Conservation (phyloP, 2,888 invertebrate species). For the Heliconius hortense region DNA sequence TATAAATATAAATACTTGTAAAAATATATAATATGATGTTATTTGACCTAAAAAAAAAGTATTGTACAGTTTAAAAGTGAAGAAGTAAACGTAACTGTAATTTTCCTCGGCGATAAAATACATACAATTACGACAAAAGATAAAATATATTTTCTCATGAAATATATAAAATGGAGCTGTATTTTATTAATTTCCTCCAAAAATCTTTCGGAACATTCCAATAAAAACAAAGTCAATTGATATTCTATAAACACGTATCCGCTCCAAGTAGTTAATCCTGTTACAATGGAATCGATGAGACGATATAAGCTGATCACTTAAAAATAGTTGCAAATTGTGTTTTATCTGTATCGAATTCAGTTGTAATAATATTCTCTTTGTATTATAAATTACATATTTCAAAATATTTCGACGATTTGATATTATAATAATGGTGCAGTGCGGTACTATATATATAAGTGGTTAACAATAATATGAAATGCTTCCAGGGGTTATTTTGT, state of each 20-base stretch:
- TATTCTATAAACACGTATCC: constrained; percentile 68
- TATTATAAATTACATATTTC: constrained; percentile 16
- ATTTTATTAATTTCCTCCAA: constrained; percentile 34
- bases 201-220: constrained; percentile 37
- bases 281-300: constrained; percentile 72
- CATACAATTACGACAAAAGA: constrained; percentile 15
- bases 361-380: constrained; percentile 19
- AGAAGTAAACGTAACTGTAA: not conserved
- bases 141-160: constrained; percentile 2
- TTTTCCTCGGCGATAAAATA: constrained; percentile 2
- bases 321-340: constrained; percentile 56
- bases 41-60: not conserved
- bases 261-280: constrained; percentile 72
- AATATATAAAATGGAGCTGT: constrained; percentile 25
- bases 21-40: not conserved
- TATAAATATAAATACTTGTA: not conserved
- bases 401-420: not conserved
- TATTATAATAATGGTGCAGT: not conserved
- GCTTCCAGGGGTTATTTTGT: not conserved
- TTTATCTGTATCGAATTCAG: constrained; percentile 30
- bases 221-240: constrained; percentile 60
- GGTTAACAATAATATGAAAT: not conserved
- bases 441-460: not conserved
- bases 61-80: not conserved
- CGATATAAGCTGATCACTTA: constrained; percentile 75